Base-by-base conservation (phyloP, 2,113 vertebrate genomes). In the Acrocephalus arundinaceus region DNA sequence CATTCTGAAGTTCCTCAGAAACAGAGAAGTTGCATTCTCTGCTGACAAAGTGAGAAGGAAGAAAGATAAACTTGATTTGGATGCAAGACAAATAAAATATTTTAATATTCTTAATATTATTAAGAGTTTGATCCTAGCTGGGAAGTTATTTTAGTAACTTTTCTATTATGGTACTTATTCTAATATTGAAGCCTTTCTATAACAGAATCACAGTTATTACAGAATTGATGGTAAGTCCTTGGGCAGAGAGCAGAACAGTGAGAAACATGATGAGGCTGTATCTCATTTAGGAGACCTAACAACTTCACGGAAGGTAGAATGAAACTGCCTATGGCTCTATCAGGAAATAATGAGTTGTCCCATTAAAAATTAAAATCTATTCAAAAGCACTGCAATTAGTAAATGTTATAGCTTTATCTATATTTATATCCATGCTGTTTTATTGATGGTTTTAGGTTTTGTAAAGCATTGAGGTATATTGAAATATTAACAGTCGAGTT, bases 101-200 rank as follows among this genome's bases (percentile, higher is more conserved):
- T 62, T 83, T 55, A 49, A 59, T 43, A 24, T 54, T 48, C 4
- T 28, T 46, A 27, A 37, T n/a, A 48, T 52, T 67, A n/a, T 54
- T 59, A 52, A 39, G 62, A 85, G 10, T 35, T 76, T 87, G 25
- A 79, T 92, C 35, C 54, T 84, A 76, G 51, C 25, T 84, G 20
- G 54, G 19, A 43, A 89, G 24, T 70, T 90, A 66, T 52, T 66
- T 31, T 71, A 72, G 41, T 61, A 92, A 55, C 33, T 71, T 81
- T 91, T 61, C 23, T 81, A 79, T 85, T 85, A 91, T 28, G 11
- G 45, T 96, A 85, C 78, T 85, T n/a, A 72, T 94, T 91, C 27
- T 87, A 87, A 63, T 85, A 71, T n/a, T 57, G 48, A 71, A 82
- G 35, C 18, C 31, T 76, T 84, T 92, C 58, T 85, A 22, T 89